Evolutionary conservation across 2,797 vertebrate species (phyloP), one percentile per base, ranked within the genome.

Genomic region (Peromyscus aztecus): DNA sequence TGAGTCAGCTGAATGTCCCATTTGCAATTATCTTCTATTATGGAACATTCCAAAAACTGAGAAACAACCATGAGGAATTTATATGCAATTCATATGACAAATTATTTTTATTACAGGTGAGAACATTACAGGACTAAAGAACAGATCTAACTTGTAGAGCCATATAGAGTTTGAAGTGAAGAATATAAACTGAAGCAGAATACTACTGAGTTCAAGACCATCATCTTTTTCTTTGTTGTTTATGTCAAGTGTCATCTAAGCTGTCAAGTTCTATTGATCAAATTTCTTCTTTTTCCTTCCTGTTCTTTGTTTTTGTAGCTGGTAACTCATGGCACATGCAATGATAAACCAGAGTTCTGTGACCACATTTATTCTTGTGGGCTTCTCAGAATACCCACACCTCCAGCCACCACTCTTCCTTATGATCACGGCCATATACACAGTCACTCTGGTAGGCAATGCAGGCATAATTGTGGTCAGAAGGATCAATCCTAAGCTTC

Each of bases 401-500:
- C 49, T 93, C 4, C 81, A 86, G 67, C 5, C 0, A 6, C 67
- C 59, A 0, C n/a, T 96, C 6, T 90, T 96, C 24, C 73, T 96
- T 14, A 1, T 69, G 1, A 29, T 93, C 24, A 16, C 95, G 2
- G 4, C 19, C 17, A 69, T 92, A 27, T 90, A 90, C 52, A 46
- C 14, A 21, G 19, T 95, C 67, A 82, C 88, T 29, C 10, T 94
- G 8, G 3, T 89, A 21, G 94, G 94, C 4, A 88, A 95, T 0
- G 0, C 91, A 4, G 91, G 91, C 14, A 94, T 96, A 29, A 94
- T 84, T 3, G 14, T 75, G 0, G 3, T 89, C 11, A 67, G 24
- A 43, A 96, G 23, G 27, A 59, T 94, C 46, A 95, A 43, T 46
- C 37, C 88, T 40, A 95, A 85, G 10, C 63, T 95, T 37, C 91